phyloP scores from a whole-genome alignment of 64 coral and sea anemone genomes.

The Astreopora myriophthalma region DNA sequence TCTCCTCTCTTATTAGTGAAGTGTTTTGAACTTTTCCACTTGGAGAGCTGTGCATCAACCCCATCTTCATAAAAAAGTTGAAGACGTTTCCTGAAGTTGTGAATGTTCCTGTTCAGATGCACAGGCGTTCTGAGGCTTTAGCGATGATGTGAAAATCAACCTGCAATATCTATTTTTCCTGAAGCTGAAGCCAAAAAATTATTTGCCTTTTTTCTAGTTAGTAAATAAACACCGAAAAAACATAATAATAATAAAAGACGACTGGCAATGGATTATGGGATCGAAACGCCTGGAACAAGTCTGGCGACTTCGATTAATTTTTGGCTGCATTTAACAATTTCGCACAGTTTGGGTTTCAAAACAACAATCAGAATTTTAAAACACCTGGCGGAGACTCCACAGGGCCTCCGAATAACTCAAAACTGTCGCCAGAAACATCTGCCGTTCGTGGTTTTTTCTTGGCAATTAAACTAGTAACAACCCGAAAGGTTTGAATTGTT shows the following conservation, averaged over 20 bases:
- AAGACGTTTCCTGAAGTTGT: background rate
- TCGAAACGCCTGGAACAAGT: slow-evolving; percentile 4
- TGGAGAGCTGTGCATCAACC: background rate
- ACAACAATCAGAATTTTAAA: background rate
- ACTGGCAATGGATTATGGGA: slow-evolving; percentile 37
- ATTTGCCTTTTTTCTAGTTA: no score
- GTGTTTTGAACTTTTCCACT: background rate
- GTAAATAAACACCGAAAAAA: background rate
- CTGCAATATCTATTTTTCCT: no score
- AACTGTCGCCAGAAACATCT: background rate
- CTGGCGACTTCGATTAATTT: slow-evolving; percentile 36
- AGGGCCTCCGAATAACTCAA: background rate
- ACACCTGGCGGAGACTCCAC: background rate
- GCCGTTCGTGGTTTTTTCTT: background rate
- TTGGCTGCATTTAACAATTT: background rate
- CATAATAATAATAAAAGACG: background rate
- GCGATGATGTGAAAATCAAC: no score
- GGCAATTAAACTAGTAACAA: background rate
- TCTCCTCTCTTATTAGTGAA: background rate
- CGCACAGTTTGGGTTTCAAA: background rate
- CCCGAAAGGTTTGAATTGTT: background rate
- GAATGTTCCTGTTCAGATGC: no score
- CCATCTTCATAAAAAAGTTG: background rate
- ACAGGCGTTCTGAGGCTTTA: no score
- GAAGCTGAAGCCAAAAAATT: no score